Conservation (phyloP, 2,888 invertebrate genomes). For the Drosophila siamana region DNA sequence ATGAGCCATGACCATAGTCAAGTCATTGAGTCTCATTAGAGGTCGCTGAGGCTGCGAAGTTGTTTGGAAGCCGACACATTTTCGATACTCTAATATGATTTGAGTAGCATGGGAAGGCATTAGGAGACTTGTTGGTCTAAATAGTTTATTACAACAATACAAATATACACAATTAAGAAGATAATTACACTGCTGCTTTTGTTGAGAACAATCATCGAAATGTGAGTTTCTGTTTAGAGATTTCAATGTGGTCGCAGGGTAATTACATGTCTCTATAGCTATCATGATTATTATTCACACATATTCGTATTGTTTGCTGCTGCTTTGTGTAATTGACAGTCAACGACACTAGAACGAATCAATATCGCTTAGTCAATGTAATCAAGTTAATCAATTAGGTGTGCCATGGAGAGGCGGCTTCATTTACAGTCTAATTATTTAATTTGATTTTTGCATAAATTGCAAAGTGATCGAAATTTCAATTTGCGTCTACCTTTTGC, state of each 20-base stretch:
- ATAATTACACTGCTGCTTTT: neutral
- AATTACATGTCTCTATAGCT: too few species aligned
- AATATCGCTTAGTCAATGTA: constrained; percentile 59
- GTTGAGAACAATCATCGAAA: neutral
- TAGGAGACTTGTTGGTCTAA: neutral
- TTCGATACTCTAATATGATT: neutral
- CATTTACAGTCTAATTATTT: constrained; percentile 66
- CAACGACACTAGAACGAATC: constrained; percentile 31
- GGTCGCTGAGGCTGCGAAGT: constrained; percentile 22
- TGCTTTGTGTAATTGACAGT: constrained; percentile 22
- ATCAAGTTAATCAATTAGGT: constrained; percentile 75
- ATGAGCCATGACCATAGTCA: constrained; percentile 34
- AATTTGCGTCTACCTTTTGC: constrained; percentile 25
- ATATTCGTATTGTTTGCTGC: constrained; percentile 9
- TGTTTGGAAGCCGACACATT: neutral
- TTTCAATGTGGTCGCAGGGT: too few species aligned
- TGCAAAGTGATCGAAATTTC: constrained; percentile 49
- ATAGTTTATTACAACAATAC: neutral
- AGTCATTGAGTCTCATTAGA: constrained; percentile 44
- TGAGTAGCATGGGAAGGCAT: neutral
- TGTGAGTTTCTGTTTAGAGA: neutral
- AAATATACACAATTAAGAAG: neutral
- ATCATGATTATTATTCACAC: neutral
- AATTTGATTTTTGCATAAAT: constrained; percentile 67
- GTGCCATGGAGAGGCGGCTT: constrained; percentile 38